Base-by-base conservation (phyloP, 2,797 vertebrate species). In the Mycteria americana region DNA sequence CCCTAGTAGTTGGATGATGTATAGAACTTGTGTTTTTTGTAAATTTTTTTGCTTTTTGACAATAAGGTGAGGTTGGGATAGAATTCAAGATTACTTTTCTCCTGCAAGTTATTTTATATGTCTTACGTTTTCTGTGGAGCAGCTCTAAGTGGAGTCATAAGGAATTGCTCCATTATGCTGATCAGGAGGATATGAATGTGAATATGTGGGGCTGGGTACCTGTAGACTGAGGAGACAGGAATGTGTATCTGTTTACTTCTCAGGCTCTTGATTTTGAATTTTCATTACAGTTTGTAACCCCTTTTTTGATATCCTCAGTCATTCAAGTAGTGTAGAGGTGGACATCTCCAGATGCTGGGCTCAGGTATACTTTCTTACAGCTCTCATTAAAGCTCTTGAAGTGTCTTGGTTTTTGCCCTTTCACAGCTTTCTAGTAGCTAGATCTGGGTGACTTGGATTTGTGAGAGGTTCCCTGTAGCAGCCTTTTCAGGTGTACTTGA, bases 221-320 rank as follows among this genome's bases (percentile, higher is more conserved):
- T 65, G 22, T 48, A 39, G 18, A 2, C 18, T 67, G 56, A 57
- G n/a, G 27, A 60, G 19, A 18, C 12, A 0, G 6, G 11, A 69
- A 54, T 54, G 7, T 5, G 5, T 10, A 5, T 35, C 10, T n/a
- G 22, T 35, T 59, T 45, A 43, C 2, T 41, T 35, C 7, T 45
- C 5, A 6, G 9, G 3, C 7, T 43, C 7, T 60, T 43, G 9
- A 83, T 2, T 15, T 74, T 59, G 1, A 59, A 11, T 74, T 83
- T 72, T 48, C 1, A 2, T 48, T 41, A 1, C 2, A 0, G 7
- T 62, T 84, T 63, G 4, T 81, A 67, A 31, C 8, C 3, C 5
- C 2, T 24, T 14, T 48, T 37, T 23, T 18, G 4, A 15, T 17
- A 33, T 6, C 7, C 6, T 2, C 4, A 13, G 3, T 69, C 9